Conservation (phyloP, 2,888 invertebrate species). For the Tinea pellionella region DNA sequence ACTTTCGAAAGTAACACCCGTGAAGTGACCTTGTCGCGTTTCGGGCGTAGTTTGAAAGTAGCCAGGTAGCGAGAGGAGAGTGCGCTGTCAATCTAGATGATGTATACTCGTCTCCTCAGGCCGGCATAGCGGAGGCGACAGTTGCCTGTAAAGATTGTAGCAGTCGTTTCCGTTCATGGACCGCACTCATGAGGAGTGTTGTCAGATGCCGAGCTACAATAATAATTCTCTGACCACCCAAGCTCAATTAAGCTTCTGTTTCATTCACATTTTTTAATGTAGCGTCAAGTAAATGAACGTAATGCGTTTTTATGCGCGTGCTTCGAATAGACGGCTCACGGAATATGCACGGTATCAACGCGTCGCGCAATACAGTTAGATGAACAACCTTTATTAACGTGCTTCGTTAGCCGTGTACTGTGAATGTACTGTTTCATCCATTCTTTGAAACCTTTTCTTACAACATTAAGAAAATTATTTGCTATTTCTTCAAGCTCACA, state of each 20-base stretch:
- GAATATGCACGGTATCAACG: not conserved
- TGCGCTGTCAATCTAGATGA: too few relatives aligned
- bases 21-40: too few relatives aligned
- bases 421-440: not conserved
- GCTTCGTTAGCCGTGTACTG: conserved; percentile 7
- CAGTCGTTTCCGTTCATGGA: too few relatives aligned
- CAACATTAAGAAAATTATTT: not conserved
- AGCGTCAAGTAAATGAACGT: not conserved
- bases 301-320: conserved; percentile 3
- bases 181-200: too few relatives aligned
- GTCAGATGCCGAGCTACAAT: too few relatives aligned
- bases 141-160: too few relatives aligned
- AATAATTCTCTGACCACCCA: not conserved
- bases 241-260: not conserved
- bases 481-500: not conserved
- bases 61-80: too few relatives aligned
- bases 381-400: conserved; percentile 12
- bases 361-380: conserved; percentile 8
- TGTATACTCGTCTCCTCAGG: too few relatives aligned
- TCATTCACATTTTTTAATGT: not conserved
- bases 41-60: too few relatives aligned
- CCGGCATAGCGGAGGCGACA: too few relatives aligned
- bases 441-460: not conserved
- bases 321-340: not conserved
- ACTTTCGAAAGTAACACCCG: too few relatives aligned